A percentile compares a stretch with the other conserved stretches of the same genome.
phyloP scores from a whole-genome alignment of 1,140 invertebrate species.

The Homalodisca vitripennis region DNA sequence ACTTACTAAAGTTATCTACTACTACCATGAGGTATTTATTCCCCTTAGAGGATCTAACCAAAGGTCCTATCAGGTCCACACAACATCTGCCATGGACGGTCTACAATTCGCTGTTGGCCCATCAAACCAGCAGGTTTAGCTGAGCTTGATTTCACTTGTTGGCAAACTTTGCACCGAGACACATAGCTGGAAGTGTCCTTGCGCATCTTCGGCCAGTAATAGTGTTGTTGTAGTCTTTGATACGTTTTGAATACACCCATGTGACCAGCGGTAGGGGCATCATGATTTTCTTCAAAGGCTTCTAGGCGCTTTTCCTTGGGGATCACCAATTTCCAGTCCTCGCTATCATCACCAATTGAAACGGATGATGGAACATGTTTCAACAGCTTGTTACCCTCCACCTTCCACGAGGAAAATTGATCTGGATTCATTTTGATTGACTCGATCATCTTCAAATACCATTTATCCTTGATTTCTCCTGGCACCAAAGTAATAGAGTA shows the following conservation, averaged over 20 bases:
- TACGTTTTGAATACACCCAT: neutral
- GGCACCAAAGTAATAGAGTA: neutral
- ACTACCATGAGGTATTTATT: neutral
- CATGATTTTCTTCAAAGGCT: neutral
- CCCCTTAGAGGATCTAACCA: neutral
- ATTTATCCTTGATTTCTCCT: neutral
- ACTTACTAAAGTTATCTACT: neutral
- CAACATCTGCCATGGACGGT: neutral
- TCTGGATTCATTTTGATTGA: neutral
- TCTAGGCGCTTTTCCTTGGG: neutral
- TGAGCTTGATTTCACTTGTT: neutral
- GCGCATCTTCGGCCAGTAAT: constrained; percentile 12
- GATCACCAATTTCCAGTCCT: neutral
- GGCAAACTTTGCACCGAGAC: neutral
- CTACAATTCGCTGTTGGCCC: neutral
- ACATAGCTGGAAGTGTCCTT: neutral
- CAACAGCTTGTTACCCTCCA: neutral
- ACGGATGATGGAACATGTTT: neutral
- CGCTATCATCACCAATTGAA: neutral
- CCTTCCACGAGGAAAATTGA: neutral
- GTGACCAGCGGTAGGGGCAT: neutral
- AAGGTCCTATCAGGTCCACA: constrained; percentile 11
- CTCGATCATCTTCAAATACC: neutral
- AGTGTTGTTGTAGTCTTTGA: neutral
- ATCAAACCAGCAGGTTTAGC: neutral